Evolutionary conservation across 2,797 vertebrate genomes (phyloP).

Genomic region (Tenualosa thibaudeaui): DNA sequence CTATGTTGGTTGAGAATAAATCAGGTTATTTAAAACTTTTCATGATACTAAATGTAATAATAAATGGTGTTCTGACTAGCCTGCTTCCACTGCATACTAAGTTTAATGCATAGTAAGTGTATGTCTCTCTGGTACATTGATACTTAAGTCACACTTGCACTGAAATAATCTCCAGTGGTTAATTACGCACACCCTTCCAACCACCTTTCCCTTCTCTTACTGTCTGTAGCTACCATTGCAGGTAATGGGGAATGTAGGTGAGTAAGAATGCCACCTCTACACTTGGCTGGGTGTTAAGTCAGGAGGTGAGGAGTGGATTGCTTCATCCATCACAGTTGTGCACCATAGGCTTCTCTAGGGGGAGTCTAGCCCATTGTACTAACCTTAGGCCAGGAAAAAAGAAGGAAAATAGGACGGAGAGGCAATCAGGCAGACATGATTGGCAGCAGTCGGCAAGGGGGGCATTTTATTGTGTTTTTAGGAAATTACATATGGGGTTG

Average conservation of each 20-base stretch:
- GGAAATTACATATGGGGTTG: constrained; percentile 58
- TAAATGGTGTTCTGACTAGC: neutral
- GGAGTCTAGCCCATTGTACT: constrained; percentile 28
- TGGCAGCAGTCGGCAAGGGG: constrained; percentile 57
- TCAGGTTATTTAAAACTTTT: no score
- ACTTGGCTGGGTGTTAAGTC: constrained; percentile 28
- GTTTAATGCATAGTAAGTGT: neutral
- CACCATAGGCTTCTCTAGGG: constrained; percentile 44
- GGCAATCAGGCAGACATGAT: constrained; percentile 53
- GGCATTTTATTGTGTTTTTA: constrained; percentile 58
- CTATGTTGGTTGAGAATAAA: neutral
- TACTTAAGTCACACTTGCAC: neutral
- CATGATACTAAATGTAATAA: neutral
- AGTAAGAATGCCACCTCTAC: constrained; percentile 27
- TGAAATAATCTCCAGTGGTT: neutral
- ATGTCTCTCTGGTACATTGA: neutral
- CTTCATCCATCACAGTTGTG: constrained; percentile 48
- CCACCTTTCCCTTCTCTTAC: neutral
- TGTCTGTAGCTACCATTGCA: neutral
- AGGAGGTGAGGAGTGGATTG: constrained; percentile 32
- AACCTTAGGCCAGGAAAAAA: constrained; percentile 12
- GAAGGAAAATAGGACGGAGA: constrained; percentile 48
- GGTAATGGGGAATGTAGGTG: neutral
- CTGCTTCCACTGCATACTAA: neutral
- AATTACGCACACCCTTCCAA: neutral